phyloP scores from a whole-genome alignment of 2,797 vertebrate species.

The Mallotus villosus region DNA sequence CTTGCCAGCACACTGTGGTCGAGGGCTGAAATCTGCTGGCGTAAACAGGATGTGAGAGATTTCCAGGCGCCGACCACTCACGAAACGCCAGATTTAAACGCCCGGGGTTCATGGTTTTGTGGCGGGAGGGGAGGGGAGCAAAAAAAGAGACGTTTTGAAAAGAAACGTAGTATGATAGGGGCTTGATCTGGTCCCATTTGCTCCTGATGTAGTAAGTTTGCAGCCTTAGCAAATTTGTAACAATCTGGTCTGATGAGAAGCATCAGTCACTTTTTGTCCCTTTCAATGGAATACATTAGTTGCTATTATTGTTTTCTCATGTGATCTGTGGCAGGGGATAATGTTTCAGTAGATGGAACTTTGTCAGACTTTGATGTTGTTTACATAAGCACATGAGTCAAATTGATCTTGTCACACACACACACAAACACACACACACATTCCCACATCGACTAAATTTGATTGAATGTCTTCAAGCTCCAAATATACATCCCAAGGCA shows the following conservation, averaged over 20 bases:
- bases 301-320: background rate
- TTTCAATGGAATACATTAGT: slow-evolving; percentile 30
- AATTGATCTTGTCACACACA: slow-evolving; percentile 26
- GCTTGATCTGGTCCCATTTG: slow-evolving; percentile 64
- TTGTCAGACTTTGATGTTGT: background rate
- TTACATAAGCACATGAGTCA: slow-evolving; percentile 24
- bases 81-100: slow-evolving; percentile 78
- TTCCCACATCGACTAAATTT: slow-evolving; percentile 60
- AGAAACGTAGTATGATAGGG: slow-evolving; percentile 71
- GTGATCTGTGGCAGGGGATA: slow-evolving; percentile 1
- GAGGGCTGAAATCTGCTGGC: slow-evolving; percentile 71
- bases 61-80: slow-evolving; percentile 80
- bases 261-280: slow-evolving; percentile 50
- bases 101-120: slow-evolving; percentile 72
- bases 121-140: slow-evolving; percentile 67
- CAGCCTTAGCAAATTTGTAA: slow-evolving; percentile 72
- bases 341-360: background rate
- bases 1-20: slow-evolving; percentile 76
- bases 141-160: slow-evolving; percentile 72
- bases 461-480: slow-evolving; percentile 67
- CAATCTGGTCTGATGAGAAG: slow-evolving; percentile 62
- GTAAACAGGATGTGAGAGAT: slow-evolving; percentile 85
- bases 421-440: slow-evolving; percentile 23
- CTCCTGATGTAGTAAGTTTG: slow-evolving; percentile 69
- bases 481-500: slow-evolving; percentile 65